Base-by-base conservation (phyloP, 2,888 invertebrate genomes). In the Quadriops clusia region DNA sequence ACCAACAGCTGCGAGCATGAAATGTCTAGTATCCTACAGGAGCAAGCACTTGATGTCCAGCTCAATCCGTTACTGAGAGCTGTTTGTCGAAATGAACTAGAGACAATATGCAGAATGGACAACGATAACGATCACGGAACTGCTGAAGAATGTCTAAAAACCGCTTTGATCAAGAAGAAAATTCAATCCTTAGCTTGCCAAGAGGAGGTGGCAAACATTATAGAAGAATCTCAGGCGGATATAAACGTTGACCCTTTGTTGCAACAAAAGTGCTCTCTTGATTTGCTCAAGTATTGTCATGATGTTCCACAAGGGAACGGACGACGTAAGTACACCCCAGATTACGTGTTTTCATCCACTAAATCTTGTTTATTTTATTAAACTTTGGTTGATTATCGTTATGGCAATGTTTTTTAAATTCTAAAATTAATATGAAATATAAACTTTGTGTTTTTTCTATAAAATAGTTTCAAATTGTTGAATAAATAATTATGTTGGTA, bases 241-340 rank as follows among this genome's bases (percentile, higher is more conserved):
- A 90, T 98, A 39, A 86, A 95, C 44, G 85, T 89, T 2, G 97
- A 98, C 65, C 94, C 94, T 0, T 60, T 90, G 26, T 63, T 98
- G 34, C 85, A 91, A 56, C 70, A 80, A 39, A 84, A 89, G 0
- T 98, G 97, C 55, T 75, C 82, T 5, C 64, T 81, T 11, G 95
- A 97, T 61, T 67, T 87, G 37, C 62, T 77, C 25, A 80, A 80
- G 49, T 82, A 77, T 54, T 89, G 89, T 52, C 74, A 74, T 41
- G 74, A 78, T 49, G 66, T 93, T 13, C 74, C 77, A 27, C 81
- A 84, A 54, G 95, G 95, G 31, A 84, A 86, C 52, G 93, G 95
- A 40, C 72, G 90, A 68, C 82, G 89, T 90, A 69, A 71, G 79
- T 67, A 33, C 17, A 26, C 9, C 8, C 22, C 5, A 7, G 20